Percentiles rank a stretch among this genome's conserved stretches.
Evolutionary conservation across 2,888 invertebrate genomes (phyloP).

Genomic region (Epinotia bilunana): DNA sequence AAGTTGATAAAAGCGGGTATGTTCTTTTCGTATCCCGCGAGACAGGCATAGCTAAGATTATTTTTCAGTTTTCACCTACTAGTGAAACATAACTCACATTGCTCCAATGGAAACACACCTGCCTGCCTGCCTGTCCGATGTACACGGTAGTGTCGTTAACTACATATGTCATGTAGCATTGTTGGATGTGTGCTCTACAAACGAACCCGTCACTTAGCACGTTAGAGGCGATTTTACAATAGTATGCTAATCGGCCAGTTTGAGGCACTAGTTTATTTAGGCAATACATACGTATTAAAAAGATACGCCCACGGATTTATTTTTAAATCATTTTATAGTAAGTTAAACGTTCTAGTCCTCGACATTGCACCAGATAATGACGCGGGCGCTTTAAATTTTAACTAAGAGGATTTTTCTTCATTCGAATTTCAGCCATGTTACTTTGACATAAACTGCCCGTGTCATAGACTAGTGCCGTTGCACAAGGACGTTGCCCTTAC

Average conservation of each 20-base stretch:
- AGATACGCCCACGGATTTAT: no score
- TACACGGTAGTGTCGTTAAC: not conserved
- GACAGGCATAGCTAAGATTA: no score
- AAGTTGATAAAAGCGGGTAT: not conserved
- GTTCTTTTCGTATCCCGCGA: not conserved
- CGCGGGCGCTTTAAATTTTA: no score
- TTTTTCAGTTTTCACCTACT: not conserved
- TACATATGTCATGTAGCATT: constrained; percentile 2
- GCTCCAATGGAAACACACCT: not conserved
- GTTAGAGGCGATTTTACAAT: constrained; percentile 40
- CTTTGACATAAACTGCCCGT: no score
- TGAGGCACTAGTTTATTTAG: constrained; percentile 25
- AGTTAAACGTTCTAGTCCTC: no score
- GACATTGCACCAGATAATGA: no score
- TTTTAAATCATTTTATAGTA: no score
- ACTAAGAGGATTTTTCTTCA: no score
- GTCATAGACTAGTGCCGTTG: no score
- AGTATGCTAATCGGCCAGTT: constrained; percentile 40
- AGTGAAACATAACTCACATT: not conserved
- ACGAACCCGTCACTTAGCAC: constrained; percentile 42
- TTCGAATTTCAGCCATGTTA: no score
- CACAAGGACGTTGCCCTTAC: no score
- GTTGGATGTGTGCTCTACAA: not conserved
- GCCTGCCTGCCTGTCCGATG: not conserved
- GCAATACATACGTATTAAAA: constrained; percentile 5